Conservation (phyloP, 2,888 invertebrate genomes). For the Agrotis segetum region DNA sequence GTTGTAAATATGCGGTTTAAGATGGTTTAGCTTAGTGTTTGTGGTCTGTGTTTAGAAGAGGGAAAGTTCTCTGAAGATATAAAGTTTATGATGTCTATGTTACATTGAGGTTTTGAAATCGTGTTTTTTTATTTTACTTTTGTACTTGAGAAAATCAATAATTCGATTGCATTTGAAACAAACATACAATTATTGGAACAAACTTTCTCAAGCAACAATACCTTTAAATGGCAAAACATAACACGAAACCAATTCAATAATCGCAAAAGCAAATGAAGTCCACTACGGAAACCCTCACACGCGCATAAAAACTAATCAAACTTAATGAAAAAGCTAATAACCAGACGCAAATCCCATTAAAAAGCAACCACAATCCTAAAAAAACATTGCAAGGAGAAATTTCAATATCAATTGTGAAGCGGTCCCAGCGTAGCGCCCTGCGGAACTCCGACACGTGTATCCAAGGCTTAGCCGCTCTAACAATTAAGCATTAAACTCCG, state of each 20-base stretch:
- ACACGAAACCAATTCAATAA: slow-evolving; percentile 14
- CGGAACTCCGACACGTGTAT: slow-evolving; percentile 87
- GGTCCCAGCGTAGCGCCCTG: slow-evolving; percentile 75
- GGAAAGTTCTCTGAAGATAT: slow-evolving; percentile 3
- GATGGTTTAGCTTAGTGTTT: slow-evolving; percentile 59
- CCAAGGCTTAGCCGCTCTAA: slow-evolving; percentile 87
- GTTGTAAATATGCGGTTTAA: slow-evolving; percentile 77
- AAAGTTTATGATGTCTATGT: background rate
- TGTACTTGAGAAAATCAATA: no score
- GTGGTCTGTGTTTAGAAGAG: slow-evolving; percentile 32
- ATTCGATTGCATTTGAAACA: background rate
- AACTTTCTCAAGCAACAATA: background rate
- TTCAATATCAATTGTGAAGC: slow-evolving; percentile 83
- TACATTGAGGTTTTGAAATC: background rate
- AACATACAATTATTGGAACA: background rate
- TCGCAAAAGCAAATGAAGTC: slow-evolving; percentile 17
- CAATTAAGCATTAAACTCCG: slow-evolving; percentile 90
- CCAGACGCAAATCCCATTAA: slow-evolving; percentile 65
- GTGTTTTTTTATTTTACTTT: background rate
- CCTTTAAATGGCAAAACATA: background rate
- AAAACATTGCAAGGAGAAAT: slow-evolving; percentile 71
- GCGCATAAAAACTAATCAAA: slow-evolving; percentile 46
- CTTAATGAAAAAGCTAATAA: slow-evolving; percentile 62
- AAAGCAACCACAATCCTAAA: slow-evolving; percentile 66
- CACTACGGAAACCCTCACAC: slow-evolving; percentile 13